Percentiles rank a stretch among this genome's conserved stretches.
These are phyloP conservation scores for Astyanax mexicanus DNA, from an alignment of 2,797 vertebrate species.

Conservation along the genomic window DNA sequence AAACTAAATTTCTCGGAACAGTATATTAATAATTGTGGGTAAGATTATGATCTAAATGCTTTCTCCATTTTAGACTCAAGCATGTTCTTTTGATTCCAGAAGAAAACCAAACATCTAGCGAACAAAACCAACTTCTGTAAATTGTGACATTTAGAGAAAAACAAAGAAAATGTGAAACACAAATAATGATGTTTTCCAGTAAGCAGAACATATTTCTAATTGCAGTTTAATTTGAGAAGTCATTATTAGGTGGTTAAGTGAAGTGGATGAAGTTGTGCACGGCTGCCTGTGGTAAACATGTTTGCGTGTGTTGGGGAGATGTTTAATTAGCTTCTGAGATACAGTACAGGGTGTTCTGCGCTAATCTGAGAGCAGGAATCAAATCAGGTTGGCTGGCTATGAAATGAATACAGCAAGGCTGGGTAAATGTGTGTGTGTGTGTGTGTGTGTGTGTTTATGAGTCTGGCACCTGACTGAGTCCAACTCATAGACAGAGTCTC, in stretches of 20 bases:
- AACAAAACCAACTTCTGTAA: conserved; percentile 29
- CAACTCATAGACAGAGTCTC: neutral
- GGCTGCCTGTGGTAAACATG: conserved; percentile 5
- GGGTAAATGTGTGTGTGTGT: conserved; percentile 17
- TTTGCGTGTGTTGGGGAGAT: conserved; percentile 6
- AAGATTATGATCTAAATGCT: too few species aligned
- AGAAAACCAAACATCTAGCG: conserved; percentile 1
- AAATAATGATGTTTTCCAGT: conserved; percentile 53
- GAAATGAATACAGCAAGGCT: neutral
- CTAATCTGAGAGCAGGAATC: conserved; percentile 26
- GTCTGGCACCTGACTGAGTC: neutral
- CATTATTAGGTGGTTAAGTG: conserved; percentile 66
- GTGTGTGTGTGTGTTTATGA: neutral
- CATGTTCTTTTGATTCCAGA: conserved; percentile 51
- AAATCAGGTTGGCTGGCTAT: conserved; percentile 5
- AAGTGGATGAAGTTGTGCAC: conserved; percentile 53
- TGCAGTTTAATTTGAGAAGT: conserved; percentile 62
- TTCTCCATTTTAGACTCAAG: neutral
- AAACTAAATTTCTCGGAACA: too few species aligned
- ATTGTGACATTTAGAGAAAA: conserved; percentile 17
- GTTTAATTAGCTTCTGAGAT: conserved; percentile 7
- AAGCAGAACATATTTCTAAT: conserved; percentile 59
- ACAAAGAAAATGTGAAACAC: conserved; percentile 44
- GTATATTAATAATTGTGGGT: too few species aligned
- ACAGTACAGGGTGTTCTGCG: neutral